Evolutionary conservation across 2,888 invertebrate species (phyloP).

Genomic region (Boloria selene): DNA sequence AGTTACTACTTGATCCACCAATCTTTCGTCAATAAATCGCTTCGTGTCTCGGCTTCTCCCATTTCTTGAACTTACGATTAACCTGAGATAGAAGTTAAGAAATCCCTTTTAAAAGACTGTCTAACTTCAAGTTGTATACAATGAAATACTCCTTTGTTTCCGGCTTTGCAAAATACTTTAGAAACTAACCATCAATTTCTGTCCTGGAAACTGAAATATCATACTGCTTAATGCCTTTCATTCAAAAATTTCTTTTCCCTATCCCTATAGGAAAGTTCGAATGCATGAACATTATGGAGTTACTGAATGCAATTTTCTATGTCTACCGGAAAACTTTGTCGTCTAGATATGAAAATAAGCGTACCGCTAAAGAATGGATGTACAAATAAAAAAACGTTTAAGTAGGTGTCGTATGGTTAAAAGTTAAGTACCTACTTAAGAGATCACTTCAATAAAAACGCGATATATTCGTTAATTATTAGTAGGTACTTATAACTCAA

Average conservation of each 20-base stretch:
- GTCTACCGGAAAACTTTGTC: conserved; percentile 34
- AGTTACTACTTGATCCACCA: conserved; percentile 50
- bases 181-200: conserved; percentile 18
- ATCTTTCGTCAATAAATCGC: conserved; percentile 58
- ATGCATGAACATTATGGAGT: conserved; percentile 8
- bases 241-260: conserved; percentile 16
- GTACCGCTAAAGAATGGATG: too few species aligned
- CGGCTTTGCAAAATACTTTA: conserved; percentile 4
- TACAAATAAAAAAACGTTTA: too few species aligned
- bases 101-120: conserved; percentile 24
- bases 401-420: too few species aligned
- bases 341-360: neutral
- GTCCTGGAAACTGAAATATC: conserved; percentile 12
- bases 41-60: conserved; percentile 40
- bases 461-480: too few species aligned
- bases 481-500: too few species aligned
- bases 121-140: conserved; percentile 30
- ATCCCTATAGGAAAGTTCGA: conserved; percentile 11
- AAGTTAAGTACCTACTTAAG: too few species aligned
- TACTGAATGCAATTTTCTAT: conserved; percentile 35
- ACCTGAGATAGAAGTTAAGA: conserved; percentile 24
- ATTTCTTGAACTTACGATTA: conserved; percentile 41
- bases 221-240: neutral
- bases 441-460: too few species aligned
- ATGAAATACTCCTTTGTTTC: conserved; percentile 22